phyloP scores from a whole-genome alignment of 2,888 invertebrate genomes.

The Pilophorus perplexus region DNA sequence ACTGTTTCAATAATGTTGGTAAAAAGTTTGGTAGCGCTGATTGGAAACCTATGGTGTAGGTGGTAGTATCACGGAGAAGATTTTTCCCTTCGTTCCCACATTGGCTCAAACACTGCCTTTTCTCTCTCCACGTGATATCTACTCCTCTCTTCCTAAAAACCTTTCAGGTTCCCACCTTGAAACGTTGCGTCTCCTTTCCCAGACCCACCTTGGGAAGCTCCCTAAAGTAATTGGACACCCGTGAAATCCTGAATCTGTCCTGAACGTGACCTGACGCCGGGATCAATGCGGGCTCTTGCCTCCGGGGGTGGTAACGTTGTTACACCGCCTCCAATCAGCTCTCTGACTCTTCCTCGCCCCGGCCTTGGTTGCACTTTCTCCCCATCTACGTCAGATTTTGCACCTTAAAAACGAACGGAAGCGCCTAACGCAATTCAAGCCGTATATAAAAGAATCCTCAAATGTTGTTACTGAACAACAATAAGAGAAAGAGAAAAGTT shows the following conservation, averaged over 20 bases:
- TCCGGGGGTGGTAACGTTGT: conserved; percentile 42
- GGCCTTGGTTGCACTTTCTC: background rate
- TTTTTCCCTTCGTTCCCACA: conserved; percentile 1
- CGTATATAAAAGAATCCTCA: too few relatives aligned
- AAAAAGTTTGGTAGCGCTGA: conserved; percentile 39
- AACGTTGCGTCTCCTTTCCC: background rate
- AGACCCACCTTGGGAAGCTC: background rate
- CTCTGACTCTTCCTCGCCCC: conserved; percentile 5
- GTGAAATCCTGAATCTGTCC: conserved; percentile 44
- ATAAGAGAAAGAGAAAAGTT: too few relatives aligned
- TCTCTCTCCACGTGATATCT: background rate
- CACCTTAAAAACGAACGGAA: conserved; percentile 25
- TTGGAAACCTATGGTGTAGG: conserved; percentile 28
- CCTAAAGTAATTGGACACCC: conserved; percentile 44
- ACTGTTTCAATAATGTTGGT: too few relatives aligned
- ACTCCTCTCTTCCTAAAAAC: conserved; percentile 13
- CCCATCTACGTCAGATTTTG: conserved; percentile 37
- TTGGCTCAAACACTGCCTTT: background rate
- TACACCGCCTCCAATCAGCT: conserved; percentile 41
- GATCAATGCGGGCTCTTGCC: conserved; percentile 41
- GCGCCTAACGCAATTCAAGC: background rate
- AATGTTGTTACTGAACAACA: too few relatives aligned
- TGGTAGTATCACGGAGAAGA: conserved; percentile 19
- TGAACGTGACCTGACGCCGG: conserved; percentile 42
- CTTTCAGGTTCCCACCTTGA: conserved; percentile 18